A percentile compares a stretch with the other conserved stretches of the same genome.
These are phyloP conservation scores for Phalacrocorax brasilianus DNA, from an alignment of 2,113 vertebrate species.

Conservation along the genomic window DNA sequence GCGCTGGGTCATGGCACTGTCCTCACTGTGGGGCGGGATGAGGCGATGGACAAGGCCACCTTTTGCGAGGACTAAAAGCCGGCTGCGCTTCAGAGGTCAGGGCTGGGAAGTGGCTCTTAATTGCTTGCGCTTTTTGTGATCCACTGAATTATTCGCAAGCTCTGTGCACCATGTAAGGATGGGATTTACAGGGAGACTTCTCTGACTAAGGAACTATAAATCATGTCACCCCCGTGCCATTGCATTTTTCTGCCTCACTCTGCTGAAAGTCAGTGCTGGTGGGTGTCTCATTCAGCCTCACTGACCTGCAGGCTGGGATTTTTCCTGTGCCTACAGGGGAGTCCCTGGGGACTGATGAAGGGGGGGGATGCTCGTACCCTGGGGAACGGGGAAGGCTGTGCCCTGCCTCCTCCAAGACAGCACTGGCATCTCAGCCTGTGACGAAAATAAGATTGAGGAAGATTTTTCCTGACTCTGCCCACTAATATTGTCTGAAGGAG, in stretches of 20 bases:
- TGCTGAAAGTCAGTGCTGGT: accelerated
- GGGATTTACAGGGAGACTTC: neutral
- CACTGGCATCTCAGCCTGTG: neutral
- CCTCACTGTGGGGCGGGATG: neutral
- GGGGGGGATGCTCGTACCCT: neutral
- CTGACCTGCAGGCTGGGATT: neutral
- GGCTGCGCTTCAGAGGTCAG: neutral
- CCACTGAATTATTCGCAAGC: neutral
- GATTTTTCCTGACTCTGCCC: slow-evolving; percentile 37
- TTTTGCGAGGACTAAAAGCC: accelerated
- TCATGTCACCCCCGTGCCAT: accelerated
- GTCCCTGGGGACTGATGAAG: neutral
- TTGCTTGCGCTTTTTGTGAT: neutral
- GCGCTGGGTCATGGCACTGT: neutral
- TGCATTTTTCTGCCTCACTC: neutral
- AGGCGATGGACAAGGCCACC: accelerated
- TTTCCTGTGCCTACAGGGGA: neutral
- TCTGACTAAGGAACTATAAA: neutral
- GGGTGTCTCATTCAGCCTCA: neutral
- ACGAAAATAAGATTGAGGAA: slow-evolving; percentile 47
- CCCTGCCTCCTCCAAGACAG: neutral
- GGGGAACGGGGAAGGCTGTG: neutral
- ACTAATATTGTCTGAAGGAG: slow-evolving; percentile 53
- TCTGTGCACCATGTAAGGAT: accelerated
- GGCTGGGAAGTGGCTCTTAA: neutral